Base-by-base conservation (phyloP, 2,797 vertebrate genomes). In the Eidolon dupreanum region DNA sequence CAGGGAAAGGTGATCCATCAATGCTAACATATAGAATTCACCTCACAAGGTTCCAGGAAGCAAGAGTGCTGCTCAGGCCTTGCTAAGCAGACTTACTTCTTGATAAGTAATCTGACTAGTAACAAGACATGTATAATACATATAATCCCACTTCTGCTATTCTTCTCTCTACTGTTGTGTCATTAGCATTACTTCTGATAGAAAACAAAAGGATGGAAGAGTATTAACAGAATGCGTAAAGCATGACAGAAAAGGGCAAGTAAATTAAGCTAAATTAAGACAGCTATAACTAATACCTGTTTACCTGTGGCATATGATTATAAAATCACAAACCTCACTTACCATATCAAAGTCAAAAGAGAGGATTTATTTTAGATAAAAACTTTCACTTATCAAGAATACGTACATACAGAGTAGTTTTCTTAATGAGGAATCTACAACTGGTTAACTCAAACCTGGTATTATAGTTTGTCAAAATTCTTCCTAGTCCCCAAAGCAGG, bases 1-100 rank as follows among this genome's bases (percentile, higher is more conserved):
- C 81, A 88, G 59, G 75, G 36, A 53, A 93, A 94, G 55, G 77
- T 75, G 68, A 90, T 70, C 59, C 31, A 31, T 82, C 73, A 86
- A 79, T 15, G 65, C 28, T 36, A 24, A 63, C 0, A 17, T 55
- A 70, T 81, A 70, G 68, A 95, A 77, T 84, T 92, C 51, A 93
- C 84, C 19, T 59, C 81, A 75, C 26, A 41, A 78, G 73, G 15
- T 85, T 97, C 77, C 78, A 38, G 82, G 75, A 90, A 95, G 63
- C 8, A 3, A 79, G 41, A 59, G 38, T 22, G 15, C 43, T 59
- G n/a, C 51, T 66, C 17, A 8, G 78, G 41, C 65, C 55, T 65
- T 63, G 84, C 36, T 78, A 43, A 75, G 19, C n/a, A 77, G 0
- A n/a, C 53, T 65, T 43, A 51, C 16, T 16, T 68, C 57, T 43